Percentiles rank a stretch among this genome's conserved stretches.
Conservation (phyloP, 2,888 invertebrate genomes). For the Dynastes grantii region DNA sequence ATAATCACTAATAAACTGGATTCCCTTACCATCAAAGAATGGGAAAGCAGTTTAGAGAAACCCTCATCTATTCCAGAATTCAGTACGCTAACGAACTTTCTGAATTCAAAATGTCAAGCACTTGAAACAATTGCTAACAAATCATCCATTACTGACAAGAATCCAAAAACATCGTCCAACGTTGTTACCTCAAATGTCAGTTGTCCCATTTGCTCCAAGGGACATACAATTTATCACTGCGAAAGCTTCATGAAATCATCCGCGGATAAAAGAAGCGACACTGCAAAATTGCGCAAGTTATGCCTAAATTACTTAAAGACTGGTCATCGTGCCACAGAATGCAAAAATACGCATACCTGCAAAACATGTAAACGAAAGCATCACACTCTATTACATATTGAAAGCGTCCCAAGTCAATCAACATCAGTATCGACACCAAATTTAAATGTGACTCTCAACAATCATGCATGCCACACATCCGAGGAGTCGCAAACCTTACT, state of each 20-base stretch:
- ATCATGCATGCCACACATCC: not conserved
- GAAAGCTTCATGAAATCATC: constrained; percentile 48
- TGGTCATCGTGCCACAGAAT: constrained; percentile 52
- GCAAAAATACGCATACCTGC: constrained; percentile 51
- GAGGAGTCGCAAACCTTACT: too few relatives aligned
- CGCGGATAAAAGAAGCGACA: constrained; percentile 43
- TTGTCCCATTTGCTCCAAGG: constrained; percentile 52
- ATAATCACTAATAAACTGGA: constrained; percentile 7
- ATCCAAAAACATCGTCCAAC: not conserved
- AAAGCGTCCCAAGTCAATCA: constrained; percentile 17
- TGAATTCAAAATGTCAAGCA: constrained; percentile 18
- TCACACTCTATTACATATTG: constrained; percentile 46
- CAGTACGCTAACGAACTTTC: not conserved
- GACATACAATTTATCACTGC: constrained; percentile 53
- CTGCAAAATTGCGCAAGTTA: constrained; percentile 28
- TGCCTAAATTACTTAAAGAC: constrained; percentile 57
- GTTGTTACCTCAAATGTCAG: not conserved
- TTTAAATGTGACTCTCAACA: not conserved
- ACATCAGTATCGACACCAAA: not conserved
- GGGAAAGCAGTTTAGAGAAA: not conserved
- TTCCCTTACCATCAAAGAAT: not conserved
- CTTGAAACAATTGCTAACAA: constrained; percentile 8
- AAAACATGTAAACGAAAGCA: constrained; percentile 52
- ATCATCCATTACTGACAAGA: not conserved
- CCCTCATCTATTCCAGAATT: constrained; percentile 15